These are phyloP conservation scores for Callorhinus ursinus DNA, from an alignment of 2,113 vertebrate species.

Conservation along the genomic window DNA sequence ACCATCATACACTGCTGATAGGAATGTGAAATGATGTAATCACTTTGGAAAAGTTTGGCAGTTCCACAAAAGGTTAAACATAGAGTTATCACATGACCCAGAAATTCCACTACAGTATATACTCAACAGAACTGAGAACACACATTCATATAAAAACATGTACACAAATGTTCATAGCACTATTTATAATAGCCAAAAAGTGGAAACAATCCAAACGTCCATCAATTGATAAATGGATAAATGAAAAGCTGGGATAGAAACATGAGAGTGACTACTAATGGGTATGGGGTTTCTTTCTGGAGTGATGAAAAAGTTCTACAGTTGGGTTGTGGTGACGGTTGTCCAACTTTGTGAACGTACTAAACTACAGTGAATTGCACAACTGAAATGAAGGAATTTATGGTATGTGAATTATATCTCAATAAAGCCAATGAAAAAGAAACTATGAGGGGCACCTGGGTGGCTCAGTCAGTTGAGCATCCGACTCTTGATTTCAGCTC, in stretches of 20 bases:
- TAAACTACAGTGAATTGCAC: background rate
- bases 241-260: background rate
- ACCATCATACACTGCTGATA: background rate
- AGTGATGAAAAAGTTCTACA: background rate
- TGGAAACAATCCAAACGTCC: background rate
- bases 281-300: background rate
- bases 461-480: background rate
- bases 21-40: background rate
- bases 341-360: background rate
- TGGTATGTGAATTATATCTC: background rate
- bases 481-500: background rate
- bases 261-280: background rate
- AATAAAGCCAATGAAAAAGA: background rate
- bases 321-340: background rate
- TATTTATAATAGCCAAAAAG: background rate
- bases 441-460: background rate
- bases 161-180: background rate
- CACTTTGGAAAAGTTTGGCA: background rate
- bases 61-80: background rate
- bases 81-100: background rate
- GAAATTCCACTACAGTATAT: background rate
- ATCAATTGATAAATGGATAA: background rate
- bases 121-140: background rate
- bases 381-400: background rate
- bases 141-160: background rate